Percentiles rank a stretch among this genome's conserved stretches.
phyloP scores from a whole-genome alignment of 2,888 invertebrate genomes.

The Eupithecia inturbata region DNA sequence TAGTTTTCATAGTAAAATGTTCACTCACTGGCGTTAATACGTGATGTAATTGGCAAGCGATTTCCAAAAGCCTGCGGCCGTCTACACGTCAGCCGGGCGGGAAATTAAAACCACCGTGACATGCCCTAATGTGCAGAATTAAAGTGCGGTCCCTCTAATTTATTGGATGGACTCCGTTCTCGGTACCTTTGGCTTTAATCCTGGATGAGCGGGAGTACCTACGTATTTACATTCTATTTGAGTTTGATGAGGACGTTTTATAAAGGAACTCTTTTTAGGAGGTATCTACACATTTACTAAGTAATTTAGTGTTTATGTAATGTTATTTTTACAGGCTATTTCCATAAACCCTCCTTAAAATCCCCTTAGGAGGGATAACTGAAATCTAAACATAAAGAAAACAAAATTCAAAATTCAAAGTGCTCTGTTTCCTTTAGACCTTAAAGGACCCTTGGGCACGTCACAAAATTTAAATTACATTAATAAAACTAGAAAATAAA shows the following conservation, averaged over 20 bases:
- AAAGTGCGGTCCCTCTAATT: constrained; percentile 38
- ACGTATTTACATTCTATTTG: constrained; percentile 14
- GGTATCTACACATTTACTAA: background rate
- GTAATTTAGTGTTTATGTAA: background rate
- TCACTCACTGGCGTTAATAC: background rate
- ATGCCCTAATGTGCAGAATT: constrained; percentile 46
- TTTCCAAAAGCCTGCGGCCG: constrained; percentile 16
- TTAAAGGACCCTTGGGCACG: no score
- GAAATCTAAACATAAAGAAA: no score
- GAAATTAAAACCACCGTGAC: constrained; percentile 60
- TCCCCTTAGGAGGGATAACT: background rate
- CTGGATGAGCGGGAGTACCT: constrained; percentile 11
- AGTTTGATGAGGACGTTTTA: constrained; percentile 1
- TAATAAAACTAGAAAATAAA: no score
- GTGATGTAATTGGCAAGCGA: constrained; percentile 5
- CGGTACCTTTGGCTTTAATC: constrained; percentile 5
- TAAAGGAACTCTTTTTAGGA: background rate
- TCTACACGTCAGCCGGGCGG: constrained; percentile 47
- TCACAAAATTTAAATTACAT: no score
- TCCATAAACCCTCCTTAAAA: background rate
- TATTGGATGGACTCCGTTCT: constrained; percentile 26
- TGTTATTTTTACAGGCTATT: background rate
- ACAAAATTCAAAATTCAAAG: no score
- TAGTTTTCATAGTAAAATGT: no score
- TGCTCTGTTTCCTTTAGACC: no score